A percentile compares a stretch with the other conserved stretches of the same genome.
Conservation (phyloP, 2,113 vertebrate species). For the Myotis lucifugus region DNA sequence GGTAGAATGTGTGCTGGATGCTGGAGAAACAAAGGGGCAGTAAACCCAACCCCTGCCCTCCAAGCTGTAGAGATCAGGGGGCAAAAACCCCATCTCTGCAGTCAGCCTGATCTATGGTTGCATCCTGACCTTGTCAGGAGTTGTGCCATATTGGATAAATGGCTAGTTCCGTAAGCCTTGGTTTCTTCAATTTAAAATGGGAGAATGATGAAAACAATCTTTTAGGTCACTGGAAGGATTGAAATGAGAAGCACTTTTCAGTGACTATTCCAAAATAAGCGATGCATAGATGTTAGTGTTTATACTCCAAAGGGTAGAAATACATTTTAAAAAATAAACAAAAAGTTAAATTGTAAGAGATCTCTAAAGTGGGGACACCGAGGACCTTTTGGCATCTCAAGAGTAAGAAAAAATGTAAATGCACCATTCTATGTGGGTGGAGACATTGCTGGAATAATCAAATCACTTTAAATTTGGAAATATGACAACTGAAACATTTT, state of each 20-base stretch:
- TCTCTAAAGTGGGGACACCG: not conserved
- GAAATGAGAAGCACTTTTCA: conserved; percentile 10
- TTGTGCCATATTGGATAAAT: not conserved
- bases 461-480: not conserved
- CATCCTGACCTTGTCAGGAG: not conserved
- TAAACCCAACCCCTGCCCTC: not conserved
- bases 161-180: not conserved
- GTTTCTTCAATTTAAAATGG: not conserved
- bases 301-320: not conserved
- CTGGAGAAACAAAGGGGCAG: not conserved
- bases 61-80: not conserved
- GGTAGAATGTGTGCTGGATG: not conserved
- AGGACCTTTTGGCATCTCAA: not conserved
- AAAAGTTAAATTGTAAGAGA: not conserved
- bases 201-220: not conserved
- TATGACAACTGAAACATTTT: not conserved
- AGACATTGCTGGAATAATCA: not conserved
- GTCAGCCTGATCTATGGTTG: not conserved
- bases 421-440: not conserved
- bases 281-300: not conserved
- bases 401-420: not conserved
- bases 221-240: not conserved
- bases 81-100: not conserved
- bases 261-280: not conserved
- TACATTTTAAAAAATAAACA: not conserved